phyloP scores from a whole-genome alignment of 2,888 invertebrate species.

The Cerceris ruficornis region DNA sequence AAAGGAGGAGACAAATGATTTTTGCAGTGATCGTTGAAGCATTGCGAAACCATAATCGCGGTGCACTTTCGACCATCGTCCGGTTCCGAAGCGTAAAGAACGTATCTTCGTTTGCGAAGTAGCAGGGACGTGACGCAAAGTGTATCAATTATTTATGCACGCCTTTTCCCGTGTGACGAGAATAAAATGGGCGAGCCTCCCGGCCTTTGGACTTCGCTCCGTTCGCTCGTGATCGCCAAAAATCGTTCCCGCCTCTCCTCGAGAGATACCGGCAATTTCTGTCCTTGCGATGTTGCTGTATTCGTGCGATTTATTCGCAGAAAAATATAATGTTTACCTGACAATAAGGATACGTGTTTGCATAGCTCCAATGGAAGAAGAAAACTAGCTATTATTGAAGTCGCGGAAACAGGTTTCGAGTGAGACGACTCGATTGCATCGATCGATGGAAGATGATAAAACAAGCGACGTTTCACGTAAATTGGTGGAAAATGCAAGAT shows the following conservation, averaged over 20 bases:
- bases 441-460: no score
- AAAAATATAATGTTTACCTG: no score
- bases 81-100: background rate
- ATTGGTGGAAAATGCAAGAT: no score
- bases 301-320: no score
- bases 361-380: no score
- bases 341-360: no score
- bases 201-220: conserved; percentile 37
- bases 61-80: background rate
- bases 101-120: background rate
- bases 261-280: conserved; percentile 2
- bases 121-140: conserved; percentile 19
- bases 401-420: no score
- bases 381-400: no score
- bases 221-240: conserved; percentile 28
- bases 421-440: no score
- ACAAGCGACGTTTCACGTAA: no score
- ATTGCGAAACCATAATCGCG: conserved; percentile 10
- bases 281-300: no score
- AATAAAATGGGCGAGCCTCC: conserved; percentile 25
- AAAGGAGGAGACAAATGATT: background rate
- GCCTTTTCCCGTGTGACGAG: conserved; percentile 8
- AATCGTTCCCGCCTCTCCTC: conserved; percentile 11
- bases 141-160: conserved; percentile 29
- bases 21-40: background rate